These are phyloP conservation scores for Nothura maculosa DNA, from an alignment of 2,797 vertebrate genomes.

Conservation along the genomic window DNA sequence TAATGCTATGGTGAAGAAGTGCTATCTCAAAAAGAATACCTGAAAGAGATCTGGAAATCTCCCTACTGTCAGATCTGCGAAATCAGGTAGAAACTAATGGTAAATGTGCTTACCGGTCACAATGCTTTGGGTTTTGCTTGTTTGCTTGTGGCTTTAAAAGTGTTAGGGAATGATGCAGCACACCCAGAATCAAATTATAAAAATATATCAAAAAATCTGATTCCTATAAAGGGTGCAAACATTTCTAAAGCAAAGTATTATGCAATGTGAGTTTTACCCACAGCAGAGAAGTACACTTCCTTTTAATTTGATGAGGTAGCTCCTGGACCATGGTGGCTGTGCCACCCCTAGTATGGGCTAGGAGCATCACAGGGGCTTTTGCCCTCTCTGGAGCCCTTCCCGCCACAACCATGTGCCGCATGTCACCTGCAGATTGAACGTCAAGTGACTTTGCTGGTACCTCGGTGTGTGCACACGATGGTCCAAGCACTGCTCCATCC, in stretches of 20 bases:
- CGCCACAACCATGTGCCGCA: background rate
- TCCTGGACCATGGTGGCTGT: background rate
- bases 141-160: background rate
- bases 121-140: background rate
- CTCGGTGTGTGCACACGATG: background rate
- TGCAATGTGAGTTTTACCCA: background rate
- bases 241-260: background rate
- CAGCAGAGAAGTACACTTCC: background rate
- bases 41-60: slow-evolving; percentile 36
- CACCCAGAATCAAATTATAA: background rate
- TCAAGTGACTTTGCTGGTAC: background rate
- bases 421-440: background rate
- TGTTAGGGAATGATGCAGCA: fast-evolving
- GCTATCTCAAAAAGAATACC: background rate
- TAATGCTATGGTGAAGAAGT: background rate
- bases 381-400: background rate
- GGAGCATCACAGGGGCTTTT: background rate
- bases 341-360: background rate
- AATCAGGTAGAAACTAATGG: slow-evolving; percentile 7
- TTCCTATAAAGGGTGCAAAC: background rate
- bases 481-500: background rate
- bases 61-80: background rate
- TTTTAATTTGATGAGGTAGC: background rate
- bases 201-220: background rate
- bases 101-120: background rate